Conservation (phyloP, 2,888 invertebrate genomes). For the Drosophila melanosoma region DNA sequence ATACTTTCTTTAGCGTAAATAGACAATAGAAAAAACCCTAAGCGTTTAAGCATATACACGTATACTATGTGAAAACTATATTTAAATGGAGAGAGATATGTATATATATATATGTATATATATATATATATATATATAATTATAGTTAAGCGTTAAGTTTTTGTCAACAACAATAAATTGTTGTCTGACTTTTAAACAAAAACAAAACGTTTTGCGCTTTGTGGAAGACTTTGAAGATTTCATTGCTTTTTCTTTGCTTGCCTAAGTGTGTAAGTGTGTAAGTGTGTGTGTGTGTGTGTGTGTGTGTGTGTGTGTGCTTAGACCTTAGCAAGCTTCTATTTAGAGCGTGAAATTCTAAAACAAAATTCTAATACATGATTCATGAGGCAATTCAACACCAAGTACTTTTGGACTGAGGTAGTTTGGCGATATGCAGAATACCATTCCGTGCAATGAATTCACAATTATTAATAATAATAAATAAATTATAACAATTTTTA, state of each 20-base stretch:
- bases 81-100: slow-evolving; percentile 43
- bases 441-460: slow-evolving; percentile 62
- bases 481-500: slow-evolving; percentile 71
- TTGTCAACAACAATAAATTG: slow-evolving; percentile 27
- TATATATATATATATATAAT: slow-evolving; percentile 38
- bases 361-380: slow-evolving; percentile 63
- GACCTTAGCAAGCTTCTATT: slow-evolving; percentile 1
- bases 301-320: not conserved
- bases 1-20: slow-evolving; percentile 45
- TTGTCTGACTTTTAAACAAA: slow-evolving; percentile 53
- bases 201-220: slow-evolving; percentile 55
- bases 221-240: slow-evolving; percentile 80
- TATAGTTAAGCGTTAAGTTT: slow-evolving; percentile 30
- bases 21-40: slow-evolving; percentile 45
- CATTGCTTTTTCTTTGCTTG: slow-evolving; percentile 60
- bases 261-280: not conserved
- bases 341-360: slow-evolving; percentile 45
- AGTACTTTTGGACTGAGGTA: slow-evolving; percentile 80
- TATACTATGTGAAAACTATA: slow-evolving; percentile 34
- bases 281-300: not conserved
- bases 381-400: slow-evolving; percentile 80
- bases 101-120: slow-evolving; percentile 16
- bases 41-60: slow-evolving; percentile 32
- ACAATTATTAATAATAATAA: slow-evolving; percentile 64
- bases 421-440: slow-evolving; percentile 77